Base-by-base conservation (phyloP, 2,797 vertebrate species). In the Pitangus sulphuratus region DNA sequence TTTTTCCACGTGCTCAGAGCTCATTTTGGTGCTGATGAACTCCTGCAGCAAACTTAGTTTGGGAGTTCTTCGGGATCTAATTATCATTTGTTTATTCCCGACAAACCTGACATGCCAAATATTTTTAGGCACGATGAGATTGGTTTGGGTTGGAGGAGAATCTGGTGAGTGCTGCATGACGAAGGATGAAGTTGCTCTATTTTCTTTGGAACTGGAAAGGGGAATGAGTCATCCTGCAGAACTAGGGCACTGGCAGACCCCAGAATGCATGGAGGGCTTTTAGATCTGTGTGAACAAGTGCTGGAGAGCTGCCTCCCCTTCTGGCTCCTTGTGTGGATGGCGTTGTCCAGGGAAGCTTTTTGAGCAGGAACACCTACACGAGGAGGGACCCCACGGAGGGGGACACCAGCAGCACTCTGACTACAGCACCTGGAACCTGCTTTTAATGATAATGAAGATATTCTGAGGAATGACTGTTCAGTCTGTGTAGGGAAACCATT, bases 61-160 rank as follows among this genome's bases (percentile, higher is more conserved):
- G 70, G 35, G 64, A 61, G 35, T 69, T 89, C 89, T 53, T 89
- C 91, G 93, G 95, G 83, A 82, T 91, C 83, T 89, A 60, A 54
- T 21, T 93, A 56, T 74, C 89, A 33, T 85, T 91, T n/a, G 51
- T 95, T 96, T 94, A 88, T 93, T 94, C 95, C 95, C 87, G 51
- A n/a, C 72, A 89, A 90, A 95, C 84, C 24, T 7, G 40, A 87
- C 64, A 53, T 1, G 42, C 77, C 69, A 81, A 83, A n/a, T 94
- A 94, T 90, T 95, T 97, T 95, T 94, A 86, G 90, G 87, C 90
- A 42, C 4, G 28, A 58, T 94, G 88, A 77, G 91, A 87, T 65
- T 37, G 82, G 95, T 89, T 44, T 40, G 57, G 60, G 66, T 64
- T 68, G 56, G 85, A 45, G 71, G 68, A 80, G 95, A 71, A 66